Conservation (phyloP, 2,888 invertebrate genomes). For the Dryobotodes eremita region DNA sequence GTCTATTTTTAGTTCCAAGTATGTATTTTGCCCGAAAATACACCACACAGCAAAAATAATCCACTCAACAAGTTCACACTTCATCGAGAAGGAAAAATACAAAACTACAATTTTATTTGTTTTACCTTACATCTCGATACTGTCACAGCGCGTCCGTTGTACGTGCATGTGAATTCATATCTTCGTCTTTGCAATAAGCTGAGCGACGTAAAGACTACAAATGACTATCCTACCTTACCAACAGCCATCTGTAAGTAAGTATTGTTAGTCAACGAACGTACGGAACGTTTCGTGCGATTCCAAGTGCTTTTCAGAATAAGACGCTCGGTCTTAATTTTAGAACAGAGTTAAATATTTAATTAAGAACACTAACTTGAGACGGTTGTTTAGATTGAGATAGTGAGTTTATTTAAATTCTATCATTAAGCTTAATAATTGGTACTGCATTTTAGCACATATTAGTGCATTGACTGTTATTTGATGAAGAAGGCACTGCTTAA, state of each 20-base stretch:
- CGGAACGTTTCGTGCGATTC: constrained; percentile 27
- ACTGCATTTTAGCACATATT: neutral
- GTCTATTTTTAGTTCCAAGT: too few species aligned
- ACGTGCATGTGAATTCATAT: constrained; percentile 57
- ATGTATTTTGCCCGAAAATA: neutral
- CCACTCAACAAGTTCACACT: neutral
- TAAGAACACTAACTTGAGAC: constrained; percentile 73
- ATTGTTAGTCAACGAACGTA: constrained; percentile 54
- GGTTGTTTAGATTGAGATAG: constrained; percentile 59
- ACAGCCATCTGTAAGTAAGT: neutral
- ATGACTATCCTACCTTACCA: constrained; percentile 15
- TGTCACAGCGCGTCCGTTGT: constrained; percentile 40
- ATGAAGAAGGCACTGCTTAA: neutral
- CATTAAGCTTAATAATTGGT: neutral
- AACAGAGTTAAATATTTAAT: constrained; percentile 77
- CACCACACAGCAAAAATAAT: neutral
- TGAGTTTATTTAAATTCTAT: constrained; percentile 27
- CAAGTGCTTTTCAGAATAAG: constrained; percentile 68
- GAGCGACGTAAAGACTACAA: constrained; percentile 43
- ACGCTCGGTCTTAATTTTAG: constrained; percentile 70
- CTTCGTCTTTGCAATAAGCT: constrained; percentile 48
- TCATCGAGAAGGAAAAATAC: constrained; percentile 26
- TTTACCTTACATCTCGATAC: constrained; percentile 19
- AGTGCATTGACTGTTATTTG: neutral
- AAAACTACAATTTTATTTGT: constrained; percentile 43